Base-by-base conservation (phyloP, 2,888 invertebrate genomes). In the Cryptocephalus moraei region DNA sequence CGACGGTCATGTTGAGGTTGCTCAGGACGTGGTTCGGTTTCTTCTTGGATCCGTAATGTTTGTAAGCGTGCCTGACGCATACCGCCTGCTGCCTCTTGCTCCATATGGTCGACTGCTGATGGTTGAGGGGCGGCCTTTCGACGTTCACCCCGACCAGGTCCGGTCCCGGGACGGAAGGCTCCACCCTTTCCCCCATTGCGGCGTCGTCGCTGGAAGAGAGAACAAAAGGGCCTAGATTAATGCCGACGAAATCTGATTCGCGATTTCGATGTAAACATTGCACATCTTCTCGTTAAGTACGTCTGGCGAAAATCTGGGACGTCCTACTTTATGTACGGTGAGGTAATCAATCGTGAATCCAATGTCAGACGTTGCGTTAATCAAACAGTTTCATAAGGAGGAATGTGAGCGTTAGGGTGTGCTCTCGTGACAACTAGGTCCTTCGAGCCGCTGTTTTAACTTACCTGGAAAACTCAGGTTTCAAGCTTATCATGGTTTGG, bases 1-100 rank as follows among this genome's bases (percentile, higher is more conserved):
- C 87, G 52, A 94, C 93, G 48, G 91, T 91, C 88, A 94, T 91
- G 73, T 87, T 88, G 53, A 94, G 81, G 71, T 91, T 86, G 65
- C 85, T 85, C 52, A 94, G 78, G 41, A 93, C 91, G 58, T 87
- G 86, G 67, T 90, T 87, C 46, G 88, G 85, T 60, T 87, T 82
- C 67, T 88, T 90, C 68, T 86, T 88, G 59, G 85, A 84, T 55
- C 93, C 93, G 68, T 91, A 94, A 59, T 86, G 83, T 69, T 93
- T 93, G 77, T 82, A 89, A 33, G 92, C 90, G 68, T 89, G 85
- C 58, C 89, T 75, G 52, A 92, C 88, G 64, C 87, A 85, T 46
- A 92, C 91, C 22, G 92, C 92, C 57, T 90, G 86, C 67, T 88
- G 87, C 52, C 82, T 76, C 61, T 84, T 81, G 66, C 81, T 62